These are phyloP conservation scores for Eristalis intricaria DNA, from an alignment of 2,888 invertebrate genomes.

Conservation along the genomic window DNA sequence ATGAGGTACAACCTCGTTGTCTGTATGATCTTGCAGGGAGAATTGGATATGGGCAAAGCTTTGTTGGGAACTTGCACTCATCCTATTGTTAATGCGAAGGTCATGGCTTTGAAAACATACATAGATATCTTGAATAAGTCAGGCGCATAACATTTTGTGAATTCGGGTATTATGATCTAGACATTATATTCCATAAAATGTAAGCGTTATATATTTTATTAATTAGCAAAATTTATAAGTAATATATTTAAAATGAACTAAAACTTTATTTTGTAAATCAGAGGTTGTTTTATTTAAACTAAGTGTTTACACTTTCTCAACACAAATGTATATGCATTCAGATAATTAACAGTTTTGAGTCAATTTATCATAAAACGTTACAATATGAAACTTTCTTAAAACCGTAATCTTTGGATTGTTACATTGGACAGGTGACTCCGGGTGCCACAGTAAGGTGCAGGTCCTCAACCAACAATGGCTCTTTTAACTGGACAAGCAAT, in stretches of 20 bases:
- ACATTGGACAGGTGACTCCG: too few species aligned
- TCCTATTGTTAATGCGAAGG: constrained; percentile 77
- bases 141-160: constrained; percentile 21
- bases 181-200: constrained; percentile 53
- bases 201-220: constrained; percentile 54
- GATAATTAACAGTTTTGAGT: too few species aligned
- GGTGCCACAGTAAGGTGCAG: too few species aligned
- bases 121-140: constrained; percentile 83
- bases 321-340: too few species aligned
- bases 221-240: constrained; percentile 61
- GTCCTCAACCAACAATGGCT: too few species aligned
- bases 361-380: too few species aligned
- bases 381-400: too few species aligned
- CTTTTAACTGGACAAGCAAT: too few species aligned
- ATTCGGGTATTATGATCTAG: constrained; percentile 20
- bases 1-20: constrained; percentile 91
- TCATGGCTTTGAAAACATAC: constrained; percentile 82
- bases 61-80: constrained; percentile 78
- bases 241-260: constrained; percentile 56
- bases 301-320: too few species aligned
- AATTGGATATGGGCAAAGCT: constrained; percentile 84
- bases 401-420: too few species aligned
- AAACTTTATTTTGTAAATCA: constrained; percentile 44
- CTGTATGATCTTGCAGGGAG: constrained; percentile 88
- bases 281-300: too few species aligned